Base-by-base conservation (phyloP, 2,888 invertebrate genomes). In the Acholoe squamosa region DNA sequence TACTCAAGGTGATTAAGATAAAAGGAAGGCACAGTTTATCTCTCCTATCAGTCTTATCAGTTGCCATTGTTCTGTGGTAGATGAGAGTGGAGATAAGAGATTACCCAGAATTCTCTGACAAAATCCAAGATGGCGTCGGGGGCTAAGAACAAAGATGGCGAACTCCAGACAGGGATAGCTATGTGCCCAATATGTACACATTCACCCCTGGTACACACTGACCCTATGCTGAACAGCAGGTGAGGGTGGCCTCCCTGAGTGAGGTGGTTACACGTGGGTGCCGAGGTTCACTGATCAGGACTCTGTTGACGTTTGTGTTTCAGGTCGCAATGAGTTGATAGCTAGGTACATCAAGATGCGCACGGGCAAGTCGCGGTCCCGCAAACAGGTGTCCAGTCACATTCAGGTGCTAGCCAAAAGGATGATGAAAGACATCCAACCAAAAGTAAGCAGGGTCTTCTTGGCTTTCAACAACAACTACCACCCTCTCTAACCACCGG, bases 321-420 rank as follows among this genome's bases (percentile, higher is more conserved):
- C 90, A 90, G 90, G 90, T 90, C 90, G 99, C 94, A 99, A 99
- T 97, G 99, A 99, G 97, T 97, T 99, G 96, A 99, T 99, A 97
- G 99, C 99, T 94, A 97, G 99, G 95, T 99, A 99, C 97, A 99
- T 99, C 96, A 99, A 99, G 97, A 97, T 99, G 96, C 97, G 99
- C 95, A 99, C 99, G 94, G 99, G 99, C 93, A 99, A 99, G 96
- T 99, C 99, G 96, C 97, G 99, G 96, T 99, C 99, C 96, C 97
- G 99, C 96, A 99, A 99, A 97, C 99, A 99, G 97, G 99, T 99
- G 95, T 99, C 99, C 95, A 99, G 99, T 95, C 99, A 99, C 96
- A 99, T 99, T 96, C 99, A 99, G 97, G 99, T 99, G 95, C 97
- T 99, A 96, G 99, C 99, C 94, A 97, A 99, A 96, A 97, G 99